phyloP scores from a whole-genome alignment of 2,888 invertebrate genomes.

The Stegana nigrithorax region DNA sequence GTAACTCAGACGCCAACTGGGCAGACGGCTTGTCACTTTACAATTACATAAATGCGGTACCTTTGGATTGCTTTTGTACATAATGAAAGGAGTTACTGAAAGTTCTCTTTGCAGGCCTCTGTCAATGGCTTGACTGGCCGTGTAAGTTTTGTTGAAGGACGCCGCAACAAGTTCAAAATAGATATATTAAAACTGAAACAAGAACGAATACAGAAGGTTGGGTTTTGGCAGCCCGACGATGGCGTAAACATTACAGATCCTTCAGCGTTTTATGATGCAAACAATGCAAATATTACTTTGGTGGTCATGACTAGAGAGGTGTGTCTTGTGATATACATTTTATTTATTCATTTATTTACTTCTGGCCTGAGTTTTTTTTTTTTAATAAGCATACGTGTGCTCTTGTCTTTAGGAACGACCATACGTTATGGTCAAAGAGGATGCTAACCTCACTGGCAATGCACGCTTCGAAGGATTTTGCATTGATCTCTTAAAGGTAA shows the following conservation, averaged over 20 bases:
- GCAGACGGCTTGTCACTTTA: slow-evolving; percentile 80
- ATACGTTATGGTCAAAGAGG: slow-evolving; percentile 90
- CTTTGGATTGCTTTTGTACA: background rate
- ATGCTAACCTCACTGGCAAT: slow-evolving; percentile 87
- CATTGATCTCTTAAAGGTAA: slow-evolving; percentile 86
- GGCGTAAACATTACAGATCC: slow-evolving; percentile 87
- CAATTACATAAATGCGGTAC: slow-evolving; percentile 81
- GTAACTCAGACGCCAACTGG: slow-evolving; percentile 84
- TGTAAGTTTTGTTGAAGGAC: slow-evolving; percentile 87
- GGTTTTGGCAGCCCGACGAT: slow-evolving; percentile 81
- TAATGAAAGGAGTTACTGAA: background rate
- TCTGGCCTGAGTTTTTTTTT: background rate
- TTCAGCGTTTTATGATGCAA: slow-evolving; percentile 85
- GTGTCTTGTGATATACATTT: slow-evolving; percentile 48
- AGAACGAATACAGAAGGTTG: slow-evolving; percentile 83
- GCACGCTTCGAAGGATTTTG: slow-evolving; percentile 92
- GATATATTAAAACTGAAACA: slow-evolving; percentile 86
- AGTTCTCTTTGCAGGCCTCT: slow-evolving; percentile 72
- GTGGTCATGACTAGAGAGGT: slow-evolving; percentile 93
- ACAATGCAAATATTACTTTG: slow-evolving; percentile 85
- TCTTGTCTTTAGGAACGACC: slow-evolving; percentile 79
- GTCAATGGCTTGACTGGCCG: slow-evolving; percentile 89
- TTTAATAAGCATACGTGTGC: background rate
- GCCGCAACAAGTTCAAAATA: slow-evolving; percentile 84
- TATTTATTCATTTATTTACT: background rate